These are phyloP conservation scores for Phylloscopus whistleri DNA, from an alignment of 2,113 vertebrate species.

Conservation along the genomic window DNA sequence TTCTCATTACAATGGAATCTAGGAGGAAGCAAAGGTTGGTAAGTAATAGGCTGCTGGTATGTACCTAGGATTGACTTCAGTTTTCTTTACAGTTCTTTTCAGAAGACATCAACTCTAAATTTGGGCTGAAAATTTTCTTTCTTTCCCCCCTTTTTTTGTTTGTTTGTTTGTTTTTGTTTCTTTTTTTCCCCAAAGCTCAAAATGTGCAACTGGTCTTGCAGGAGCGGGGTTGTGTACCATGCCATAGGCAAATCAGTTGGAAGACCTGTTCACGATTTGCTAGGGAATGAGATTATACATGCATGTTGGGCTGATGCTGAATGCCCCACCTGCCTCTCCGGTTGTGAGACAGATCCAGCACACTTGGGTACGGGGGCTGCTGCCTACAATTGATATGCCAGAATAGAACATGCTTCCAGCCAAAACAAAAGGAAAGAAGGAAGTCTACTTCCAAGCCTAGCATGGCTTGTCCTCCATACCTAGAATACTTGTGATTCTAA, in stretches of 20 bases:
- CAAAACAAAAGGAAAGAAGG: conserved; percentile 10
- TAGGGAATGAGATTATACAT: neutral
- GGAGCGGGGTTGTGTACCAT: neutral
- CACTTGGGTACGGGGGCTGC: neutral
- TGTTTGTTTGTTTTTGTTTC: rapidly evolving
- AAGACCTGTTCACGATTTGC: neutral
- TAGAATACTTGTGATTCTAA: neutral
- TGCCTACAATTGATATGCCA: rapidly evolving
- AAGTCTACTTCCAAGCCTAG: neutral
- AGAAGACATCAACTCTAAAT: neutral
- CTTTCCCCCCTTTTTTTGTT: no score
- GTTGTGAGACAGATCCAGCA: neutral
- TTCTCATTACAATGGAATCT: conserved; percentile 55
- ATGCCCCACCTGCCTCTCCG: neutral
- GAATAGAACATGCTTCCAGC: neutral
- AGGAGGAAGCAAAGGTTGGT: conserved; percentile 9
- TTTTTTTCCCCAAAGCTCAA: neutral
- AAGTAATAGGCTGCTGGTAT: neutral
- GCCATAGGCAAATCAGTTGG: neutral
- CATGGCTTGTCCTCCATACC: neutral
- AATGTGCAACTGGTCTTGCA: neutral
- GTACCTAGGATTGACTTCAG: neutral
- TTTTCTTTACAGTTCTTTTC: neutral
- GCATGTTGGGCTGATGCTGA: rapidly evolving
- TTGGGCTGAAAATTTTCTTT: neutral